Percentiles rank a stretch among this genome's conserved stretches.
These are phyloP conservation scores for Atherinomorus stipes DNA, from an alignment of 2,113 vertebrate species.

Conservation along the genomic window DNA sequence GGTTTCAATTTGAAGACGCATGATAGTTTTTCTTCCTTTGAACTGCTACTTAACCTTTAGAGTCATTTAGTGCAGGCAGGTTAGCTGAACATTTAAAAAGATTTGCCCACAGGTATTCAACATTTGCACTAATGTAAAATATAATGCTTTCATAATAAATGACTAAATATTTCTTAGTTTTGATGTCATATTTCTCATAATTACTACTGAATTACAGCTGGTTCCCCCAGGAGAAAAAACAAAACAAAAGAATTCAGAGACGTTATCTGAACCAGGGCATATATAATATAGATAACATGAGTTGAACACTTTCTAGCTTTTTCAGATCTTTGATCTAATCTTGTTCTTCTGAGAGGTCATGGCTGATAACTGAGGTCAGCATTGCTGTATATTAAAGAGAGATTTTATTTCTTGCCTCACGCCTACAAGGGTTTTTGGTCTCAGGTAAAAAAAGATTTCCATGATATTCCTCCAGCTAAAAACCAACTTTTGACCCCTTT, in stretches of 20 bases:
- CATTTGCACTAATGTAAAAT: slow-evolving; percentile 1
- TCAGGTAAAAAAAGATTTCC: neutral
- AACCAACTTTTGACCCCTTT: neutral
- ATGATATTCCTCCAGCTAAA: neutral
- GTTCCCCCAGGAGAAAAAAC: neutral
- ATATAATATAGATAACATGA: no score
- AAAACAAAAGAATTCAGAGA: no score
- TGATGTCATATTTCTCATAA: neutral
- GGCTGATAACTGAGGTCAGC: neutral
- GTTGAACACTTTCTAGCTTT: neutral
- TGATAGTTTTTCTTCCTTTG: neutral
- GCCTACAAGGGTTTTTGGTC: neutral
- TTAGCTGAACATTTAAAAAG: slow-evolving; percentile 10
- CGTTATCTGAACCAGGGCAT: no score
- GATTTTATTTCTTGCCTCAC: neutral
- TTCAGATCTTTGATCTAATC: slow-evolving; percentile 1
- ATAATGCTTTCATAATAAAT: neutral
- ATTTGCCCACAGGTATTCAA: neutral
- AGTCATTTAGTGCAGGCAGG: slow-evolving; percentile 2
- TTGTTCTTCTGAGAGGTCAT: neutral
- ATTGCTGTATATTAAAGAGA: neutral
- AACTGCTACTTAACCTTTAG: slow-evolving; percentile 11
- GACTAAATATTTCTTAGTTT: slow-evolving; percentile 12
- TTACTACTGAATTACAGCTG: slow-evolving; percentile 21
- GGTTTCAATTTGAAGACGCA: neutral